Base-by-base conservation (phyloP, 2,888 invertebrate species). In the Bruchidius siliquastri region DNA sequence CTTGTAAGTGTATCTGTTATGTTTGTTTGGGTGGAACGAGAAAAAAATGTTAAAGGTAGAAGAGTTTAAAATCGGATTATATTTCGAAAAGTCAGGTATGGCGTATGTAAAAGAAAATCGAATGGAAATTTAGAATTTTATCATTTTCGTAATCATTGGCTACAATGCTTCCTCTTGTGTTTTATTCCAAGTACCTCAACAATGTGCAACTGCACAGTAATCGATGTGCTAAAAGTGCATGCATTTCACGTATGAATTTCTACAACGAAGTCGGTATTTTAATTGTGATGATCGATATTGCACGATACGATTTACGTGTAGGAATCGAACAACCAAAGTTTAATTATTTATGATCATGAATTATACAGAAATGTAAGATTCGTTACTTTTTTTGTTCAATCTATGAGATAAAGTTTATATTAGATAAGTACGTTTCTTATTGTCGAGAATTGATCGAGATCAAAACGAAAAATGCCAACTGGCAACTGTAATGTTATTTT, bases 1-100 rank as follows among this genome's bases (percentile, higher is more conserved):
- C 79, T 80, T 77, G 77, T 79, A 79, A 79, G 79, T 79, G 79
- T 77, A 77, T 79, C 80, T 82, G 82, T 82, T 82, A 82, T 80
- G 81, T 82, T 82, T 81, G 81, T 79, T 79, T 79, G 76, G 75
- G 75, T 67, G 67, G 78, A 80, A 77, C 3, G 78, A 75, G 79
- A 77, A 78, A 76, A 76, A 78, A 77, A 76, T 80, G 81, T 82
- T 82, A 82, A 82, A 82, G 82, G 76, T 77, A 79, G 68, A 22
- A 68, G 68, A 22, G 22, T 68, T 21, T 49, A 49, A 49, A 49
- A 49, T 76, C 79, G 79, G 79, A 79, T 80, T 77, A 79, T 79
- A 77, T 76, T 72, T 72, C 69, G 72, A 74, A 72, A 70, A 73
- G 72, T 49, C 49, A 13, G 49, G 1, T 1, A 49, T 49, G 13